Evolutionary conservation across 2,113 vertebrate genomes (phyloP), one percentile per base, ranked within the genome.

Genomic region (Neofelis nebulosa): DNA sequence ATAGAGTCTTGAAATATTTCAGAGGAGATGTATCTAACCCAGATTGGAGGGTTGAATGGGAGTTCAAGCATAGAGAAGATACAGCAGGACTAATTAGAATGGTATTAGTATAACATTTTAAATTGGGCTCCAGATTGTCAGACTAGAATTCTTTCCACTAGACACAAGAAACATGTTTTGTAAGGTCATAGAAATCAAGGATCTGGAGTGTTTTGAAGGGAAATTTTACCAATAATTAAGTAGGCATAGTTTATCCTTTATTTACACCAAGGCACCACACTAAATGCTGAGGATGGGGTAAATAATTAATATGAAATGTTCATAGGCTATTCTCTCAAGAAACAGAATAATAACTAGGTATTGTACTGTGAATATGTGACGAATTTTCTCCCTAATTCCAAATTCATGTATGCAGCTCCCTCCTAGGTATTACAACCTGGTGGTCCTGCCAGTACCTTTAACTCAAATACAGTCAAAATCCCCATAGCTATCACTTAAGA

Each of bases 191-290:
- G n/a, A 94, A 76, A 38, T 81, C 36, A 91, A 52, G 83, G n/a
- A 7, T 52, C 8, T 69, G 15, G 14, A n/a, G 1, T 82, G 12
- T 85, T 94, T 96, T 91, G 11, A 89, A 78, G 85, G 61, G 38
- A 38, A 92, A 0, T 81, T 3, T 94, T 97, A 36, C 25, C 2
- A 71, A 50, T 93, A 82, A 92, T 71, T 90, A 65, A 96, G 36
- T 89, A 93, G 48, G 27, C 29, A 94, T 38, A n/a, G 48, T 86
- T 92, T 86, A 69, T 71, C 36, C n/a, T 76, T 87, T 83, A 76
- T 63, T 79, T 11, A 68, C 33, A 91, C 4, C 31, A 94, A 63
- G 6, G 2, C 69, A 65, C 21, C 8, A 73, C 11, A 88, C 23
- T 48, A 92, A 94, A 18, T 85, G 27, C 4, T 91, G 23, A 33